Percentiles rank a stretch among this genome's conserved stretches.
These are phyloP conservation scores for Dioctria linearis DNA, from an alignment of 2,888 invertebrate species.

Conservation along the genomic window DNA sequence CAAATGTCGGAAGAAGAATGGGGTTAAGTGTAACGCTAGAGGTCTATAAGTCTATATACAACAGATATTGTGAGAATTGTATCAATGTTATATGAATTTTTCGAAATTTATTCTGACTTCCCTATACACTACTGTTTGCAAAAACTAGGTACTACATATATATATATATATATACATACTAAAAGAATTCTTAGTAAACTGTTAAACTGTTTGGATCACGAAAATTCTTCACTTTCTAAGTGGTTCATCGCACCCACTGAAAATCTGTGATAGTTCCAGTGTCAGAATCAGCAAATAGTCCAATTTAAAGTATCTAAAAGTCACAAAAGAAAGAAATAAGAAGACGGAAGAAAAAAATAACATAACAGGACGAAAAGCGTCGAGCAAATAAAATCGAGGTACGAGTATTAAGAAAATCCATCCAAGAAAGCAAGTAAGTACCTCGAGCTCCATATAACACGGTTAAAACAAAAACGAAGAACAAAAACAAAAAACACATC, in stretches of 20 bases:
- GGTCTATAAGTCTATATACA: neutral
- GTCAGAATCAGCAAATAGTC: conserved; percentile 21
- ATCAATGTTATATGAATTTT: too few relatives aligned
- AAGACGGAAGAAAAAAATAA: neutral
- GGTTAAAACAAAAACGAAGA: neutral
- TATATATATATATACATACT: too few relatives aligned
- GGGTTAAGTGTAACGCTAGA: conserved; percentile 20
- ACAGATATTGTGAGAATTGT: too few relatives aligned
- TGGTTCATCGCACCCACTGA: conserved; percentile 42
- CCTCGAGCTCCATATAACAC: conserved; percentile 39
- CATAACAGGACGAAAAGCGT: neutral
- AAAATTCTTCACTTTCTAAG: conserved; percentile 33
- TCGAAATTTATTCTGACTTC: too few relatives aligned
- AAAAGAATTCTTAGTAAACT: neutral
- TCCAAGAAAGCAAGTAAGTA: conserved; percentile 2
- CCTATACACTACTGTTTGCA: too few relatives aligned
- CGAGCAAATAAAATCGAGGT: too few relatives aligned
- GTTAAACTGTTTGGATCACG: neutral
- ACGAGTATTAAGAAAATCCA: conserved; percentile 13
- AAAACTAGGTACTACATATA: too few relatives aligned
- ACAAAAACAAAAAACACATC: neutral
- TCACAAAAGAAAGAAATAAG: neutral
- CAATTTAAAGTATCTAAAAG: conserved; percentile 41
- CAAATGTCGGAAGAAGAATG: conserved; percentile 44
- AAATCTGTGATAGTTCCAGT: conserved; percentile 12